A percentile compares a stretch with the other conserved stretches of the same genome.
These are phyloP conservation scores for Sphaerophoria taeniata DNA, from an alignment of 2,888 invertebrate species.

Conservation along the genomic window DNA sequence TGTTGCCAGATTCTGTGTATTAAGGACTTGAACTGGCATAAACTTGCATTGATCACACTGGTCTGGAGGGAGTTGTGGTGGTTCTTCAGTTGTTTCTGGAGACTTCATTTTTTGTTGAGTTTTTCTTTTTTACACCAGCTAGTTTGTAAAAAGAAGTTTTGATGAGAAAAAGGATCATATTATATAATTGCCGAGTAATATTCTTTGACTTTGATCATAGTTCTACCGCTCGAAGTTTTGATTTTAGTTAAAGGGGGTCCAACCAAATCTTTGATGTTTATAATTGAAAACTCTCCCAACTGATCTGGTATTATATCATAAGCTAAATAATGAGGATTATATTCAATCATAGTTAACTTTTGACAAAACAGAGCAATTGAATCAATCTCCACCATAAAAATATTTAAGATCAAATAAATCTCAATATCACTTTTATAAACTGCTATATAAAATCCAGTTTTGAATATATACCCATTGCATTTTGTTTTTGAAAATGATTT, in stretches of 20 bases:
- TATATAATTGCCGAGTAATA: too few relatives aligned
- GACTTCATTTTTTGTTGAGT: too few relatives aligned
- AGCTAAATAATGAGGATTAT: too few relatives aligned
- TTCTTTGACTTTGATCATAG: slow-evolving; percentile 40
- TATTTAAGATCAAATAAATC: slow-evolving; percentile 51
- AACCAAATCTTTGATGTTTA: slow-evolving; percentile 27
- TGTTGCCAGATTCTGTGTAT: too few relatives aligned
- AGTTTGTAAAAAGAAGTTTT: too few relatives aligned
- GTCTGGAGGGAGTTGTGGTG: too few relatives aligned
- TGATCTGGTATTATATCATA: slow-evolving; percentile 31
- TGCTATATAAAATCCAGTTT: slow-evolving; percentile 46
- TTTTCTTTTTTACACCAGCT: too few relatives aligned
- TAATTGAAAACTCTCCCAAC: slow-evolving; percentile 34
- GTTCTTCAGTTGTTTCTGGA: too few relatives aligned
- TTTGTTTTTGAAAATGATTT: slow-evolving; percentile 47
- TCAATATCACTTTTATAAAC: slow-evolving; percentile 48
- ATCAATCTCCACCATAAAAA: slow-evolving; percentile 20
- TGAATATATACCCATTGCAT: slow-evolving; percentile 47
- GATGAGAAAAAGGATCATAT: too few relatives aligned
- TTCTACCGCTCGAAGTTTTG: slow-evolving; percentile 43
- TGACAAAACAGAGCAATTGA: slow-evolving; percentile 35
- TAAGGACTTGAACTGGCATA: too few relatives aligned
- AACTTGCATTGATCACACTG: too few relatives aligned
- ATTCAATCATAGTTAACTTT: slow-evolving; percentile 24
- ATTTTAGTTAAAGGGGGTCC: slow-evolving; percentile 45